Base-by-base conservation (phyloP, 2,113 vertebrate genomes). In the Festucalex cinctus region DNA sequence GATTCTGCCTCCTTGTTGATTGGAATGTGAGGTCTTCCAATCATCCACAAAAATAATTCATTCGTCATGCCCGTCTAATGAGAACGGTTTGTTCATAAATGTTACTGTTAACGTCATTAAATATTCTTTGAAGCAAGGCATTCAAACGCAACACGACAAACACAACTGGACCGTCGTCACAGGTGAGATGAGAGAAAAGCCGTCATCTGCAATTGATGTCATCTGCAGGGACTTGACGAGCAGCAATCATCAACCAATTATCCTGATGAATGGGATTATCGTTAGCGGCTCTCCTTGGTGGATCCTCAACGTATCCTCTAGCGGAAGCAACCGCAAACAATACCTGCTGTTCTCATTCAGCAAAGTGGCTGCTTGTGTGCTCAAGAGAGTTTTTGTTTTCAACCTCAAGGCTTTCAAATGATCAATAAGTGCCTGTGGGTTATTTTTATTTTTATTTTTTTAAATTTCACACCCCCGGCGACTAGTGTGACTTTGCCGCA, bases 211-310 rank as follows among this genome's bases (percentile, higher is more conserved):
- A 81, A 86, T 56, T 68, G 85, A 82, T 77, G 83, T 60, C 77
- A 78, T 88, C 85, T 83, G 81, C 17, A 37, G 82, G 76, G 81
- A 80, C 63, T 36, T 76, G 80, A 83, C 69, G 82, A 87, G 79
- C 76, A 78, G 60, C 77, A 82, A 87, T 88, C 88, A 88, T 70
- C 74, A 73, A 66, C 66, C 81, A 84, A 80, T 88, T 88, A 86
- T 71, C 61, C 76, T 78, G 84, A 88, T 89, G 83, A 84, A 86
- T 82, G 69, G 79, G 83, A 91, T 87, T 86, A 80, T 59, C 71
- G 80, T 71, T 65, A 22, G 43, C 17, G 69, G 66, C 77, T 76
- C 77, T 81, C 72, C 66, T n/a, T 79, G 81, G 69, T 76, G 58
- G 71, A 82, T 78, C 69, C 74, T 76, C 68, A 39, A 60, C 56